Percentiles rank a stretch among this genome's conserved stretches.
These are phyloP conservation scores for Drymodes brunneopygia DNA, from an alignment of 2,113 vertebrate genomes.

Conservation along the genomic window DNA sequence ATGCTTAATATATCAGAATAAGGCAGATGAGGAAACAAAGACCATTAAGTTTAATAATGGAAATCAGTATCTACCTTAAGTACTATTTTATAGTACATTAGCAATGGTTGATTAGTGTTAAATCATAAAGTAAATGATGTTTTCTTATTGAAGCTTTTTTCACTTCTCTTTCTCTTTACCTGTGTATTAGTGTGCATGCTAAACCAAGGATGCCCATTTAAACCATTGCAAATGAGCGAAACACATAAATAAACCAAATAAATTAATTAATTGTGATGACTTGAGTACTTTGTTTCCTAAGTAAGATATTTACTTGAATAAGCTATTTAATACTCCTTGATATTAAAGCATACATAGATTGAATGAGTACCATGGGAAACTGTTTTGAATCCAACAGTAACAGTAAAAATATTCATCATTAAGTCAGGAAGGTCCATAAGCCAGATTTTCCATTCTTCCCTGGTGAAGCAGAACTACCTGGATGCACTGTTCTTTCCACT, in stretches of 20 bases:
- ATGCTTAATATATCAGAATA: constrained; percentile 59
- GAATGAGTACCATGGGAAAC: not conserved
- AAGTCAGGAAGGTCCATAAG: not conserved
- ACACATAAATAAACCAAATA: not conserved
- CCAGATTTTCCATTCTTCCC: not conserved
- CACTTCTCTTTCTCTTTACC: not conserved
- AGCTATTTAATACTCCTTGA: not conserved
- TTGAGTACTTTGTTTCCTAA: not conserved
- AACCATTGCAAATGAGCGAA: not conserved
- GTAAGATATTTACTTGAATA: not conserved
- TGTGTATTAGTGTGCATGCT: not conserved
- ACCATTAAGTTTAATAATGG: constrained; percentile 66
- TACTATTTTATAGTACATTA: constrained; percentile 64
- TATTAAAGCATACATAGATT: not conserved
- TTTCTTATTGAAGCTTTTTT: constrained; percentile 39
- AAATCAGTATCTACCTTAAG: constrained; percentile 51
- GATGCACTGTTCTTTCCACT: not conserved
- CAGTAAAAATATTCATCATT: not conserved
- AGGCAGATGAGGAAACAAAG: constrained; percentile 60
- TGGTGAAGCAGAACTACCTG: not conserved
- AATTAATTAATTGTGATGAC: not conserved
- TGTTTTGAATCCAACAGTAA: not conserved
- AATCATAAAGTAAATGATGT: constrained; percentile 60
- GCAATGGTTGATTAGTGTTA: constrained; percentile 57
- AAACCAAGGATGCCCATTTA: not conserved